A percentile compares a stretch with the other conserved stretches of the same genome.
phyloP scores from a whole-genome alignment of 1,140 invertebrate genomes.

The Vanessa atalanta region DNA sequence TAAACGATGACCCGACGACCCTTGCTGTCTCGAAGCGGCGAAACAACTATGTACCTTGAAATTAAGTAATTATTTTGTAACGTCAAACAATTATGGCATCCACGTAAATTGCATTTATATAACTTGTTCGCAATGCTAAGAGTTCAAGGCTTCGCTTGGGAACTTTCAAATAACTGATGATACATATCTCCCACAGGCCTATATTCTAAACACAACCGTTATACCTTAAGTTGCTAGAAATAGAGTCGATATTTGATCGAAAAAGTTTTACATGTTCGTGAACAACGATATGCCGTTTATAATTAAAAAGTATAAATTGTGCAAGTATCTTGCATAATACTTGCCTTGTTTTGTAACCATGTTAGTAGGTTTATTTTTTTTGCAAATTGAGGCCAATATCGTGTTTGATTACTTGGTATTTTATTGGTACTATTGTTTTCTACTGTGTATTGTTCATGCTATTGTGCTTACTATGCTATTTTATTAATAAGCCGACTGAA shows the following conservation, averaged over 20 bases:
- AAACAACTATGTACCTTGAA: slow-evolving; percentile 85
- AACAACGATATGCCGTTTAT: neutral
- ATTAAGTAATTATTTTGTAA: slow-evolving; percentile 55
- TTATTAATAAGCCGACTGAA: neutral
- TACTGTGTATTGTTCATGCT: no score
- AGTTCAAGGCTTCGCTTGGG: slow-evolving; percentile 51
- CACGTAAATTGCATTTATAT: slow-evolving; percentile 43
- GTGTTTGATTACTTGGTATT: neutral
- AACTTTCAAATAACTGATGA: slow-evolving; percentile 40
- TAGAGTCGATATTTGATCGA: slow-evolving; percentile 10
- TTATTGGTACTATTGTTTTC: slow-evolving; percentile 4
- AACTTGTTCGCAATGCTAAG: slow-evolving; percentile 40
- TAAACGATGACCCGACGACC: slow-evolving; percentile 87
- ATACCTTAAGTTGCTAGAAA: neutral
- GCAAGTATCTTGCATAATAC: slow-evolving; percentile 42
- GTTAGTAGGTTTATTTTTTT: slow-evolving; percentile 45
- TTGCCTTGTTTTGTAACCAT: slow-evolving; percentile 43
- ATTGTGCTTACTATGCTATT: no score
- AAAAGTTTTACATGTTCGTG: neutral
- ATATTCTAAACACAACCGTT: neutral
- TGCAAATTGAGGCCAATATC: slow-evolving; percentile 37
- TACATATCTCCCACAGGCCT: slow-evolving; percentile 18
- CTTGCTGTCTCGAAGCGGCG: slow-evolving; percentile 85
- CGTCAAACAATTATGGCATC: slow-evolving; percentile 43
- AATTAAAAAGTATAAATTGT: slow-evolving; percentile 39